These are phyloP conservation scores for Spilarctia lutea DNA, from an alignment of 2,888 invertebrate species.

Conservation along the genomic window DNA sequence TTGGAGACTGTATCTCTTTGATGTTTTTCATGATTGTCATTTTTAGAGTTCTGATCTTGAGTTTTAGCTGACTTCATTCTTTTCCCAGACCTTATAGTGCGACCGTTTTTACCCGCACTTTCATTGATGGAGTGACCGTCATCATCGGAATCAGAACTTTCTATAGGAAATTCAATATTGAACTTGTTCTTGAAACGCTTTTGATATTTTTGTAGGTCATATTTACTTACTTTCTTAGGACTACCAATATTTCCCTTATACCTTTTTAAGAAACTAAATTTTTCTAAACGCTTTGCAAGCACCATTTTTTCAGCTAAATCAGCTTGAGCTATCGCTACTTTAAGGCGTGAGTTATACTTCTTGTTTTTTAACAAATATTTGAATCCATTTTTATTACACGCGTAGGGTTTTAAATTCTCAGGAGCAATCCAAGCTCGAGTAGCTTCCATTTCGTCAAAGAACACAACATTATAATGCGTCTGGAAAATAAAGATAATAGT, in stretches of 20 bases:
- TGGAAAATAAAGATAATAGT: conserved; percentile 56
- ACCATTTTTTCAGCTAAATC: conserved; percentile 72
- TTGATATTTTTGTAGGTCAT: conserved; percentile 62
- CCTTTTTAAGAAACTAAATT: conserved; percentile 79
- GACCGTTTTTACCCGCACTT: conserved; percentile 41
- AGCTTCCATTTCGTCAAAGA: conserved; percentile 77
- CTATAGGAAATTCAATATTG: conserved; percentile 66
- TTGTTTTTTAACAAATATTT: conserved; percentile 52
- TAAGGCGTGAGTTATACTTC: conserved; percentile 66
- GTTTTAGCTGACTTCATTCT: conserved; percentile 29
- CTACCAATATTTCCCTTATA: conserved; percentile 74
- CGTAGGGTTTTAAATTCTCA: conserved; percentile 71
- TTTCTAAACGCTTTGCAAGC: conserved; percentile 68
- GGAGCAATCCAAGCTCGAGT: conserved; percentile 81
- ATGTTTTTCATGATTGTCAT: conserved; percentile 17
- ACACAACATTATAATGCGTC: conserved; percentile 86
- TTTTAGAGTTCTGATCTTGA: neutral
- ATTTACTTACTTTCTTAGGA: conserved; percentile 68
- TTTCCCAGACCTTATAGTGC: conserved; percentile 59
- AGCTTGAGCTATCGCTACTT: conserved; percentile 71
- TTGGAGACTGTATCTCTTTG: conserved; percentile 7
- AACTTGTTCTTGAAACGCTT: conserved; percentile 67
- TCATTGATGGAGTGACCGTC: conserved; percentile 34
- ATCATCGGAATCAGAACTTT: conserved; percentile 62
- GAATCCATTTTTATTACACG: conserved; percentile 54